phyloP scores from a whole-genome alignment of 1,140 invertebrate genomes.

The Pseudachorutes palmiensis region DNA sequence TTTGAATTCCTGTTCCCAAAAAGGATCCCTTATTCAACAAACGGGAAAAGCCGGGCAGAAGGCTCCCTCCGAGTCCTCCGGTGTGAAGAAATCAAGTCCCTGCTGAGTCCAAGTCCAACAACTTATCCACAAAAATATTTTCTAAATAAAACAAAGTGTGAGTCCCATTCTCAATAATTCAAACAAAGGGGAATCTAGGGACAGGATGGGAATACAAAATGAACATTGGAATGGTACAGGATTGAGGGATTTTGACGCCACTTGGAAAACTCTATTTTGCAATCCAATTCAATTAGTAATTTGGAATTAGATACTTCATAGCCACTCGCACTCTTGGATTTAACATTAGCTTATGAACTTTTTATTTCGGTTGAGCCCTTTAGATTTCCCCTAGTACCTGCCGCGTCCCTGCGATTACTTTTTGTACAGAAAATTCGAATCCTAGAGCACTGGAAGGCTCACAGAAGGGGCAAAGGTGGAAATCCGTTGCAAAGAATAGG shows the following conservation, averaged over 20 bases:
- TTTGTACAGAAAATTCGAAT: neutral
- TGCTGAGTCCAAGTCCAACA: conserved; percentile 35
- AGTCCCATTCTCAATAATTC: neutral
- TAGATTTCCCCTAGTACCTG: neutral
- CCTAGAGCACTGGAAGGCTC: neutral
- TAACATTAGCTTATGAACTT: neutral
- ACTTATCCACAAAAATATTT: conserved; percentile 17
- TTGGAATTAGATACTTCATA: neutral
- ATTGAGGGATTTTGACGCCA: neutral
- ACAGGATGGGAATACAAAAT: neutral
- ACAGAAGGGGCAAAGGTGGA: neutral
- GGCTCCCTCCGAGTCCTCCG: conserved; percentile 19
- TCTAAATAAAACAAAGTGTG: conserved; percentile 11
- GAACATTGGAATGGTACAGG: neutral
- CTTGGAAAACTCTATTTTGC: neutral
- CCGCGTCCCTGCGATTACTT: neutral
- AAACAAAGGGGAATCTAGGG: neutral
- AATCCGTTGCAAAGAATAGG: neutral
- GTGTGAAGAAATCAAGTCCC: conserved; percentile 38
- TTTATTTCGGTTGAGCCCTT: neutral
- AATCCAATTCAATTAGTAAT: neutral
- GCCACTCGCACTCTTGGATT: neutral
- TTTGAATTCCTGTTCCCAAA: neutral
- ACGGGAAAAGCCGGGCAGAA: conserved; percentile 23
- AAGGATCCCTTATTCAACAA: no score